A percentile compares a stretch with the other conserved stretches of the same genome.
phyloP scores from a whole-genome alignment of 2,113 vertebrate genomes.

The Petaurus breviceps region DNA sequence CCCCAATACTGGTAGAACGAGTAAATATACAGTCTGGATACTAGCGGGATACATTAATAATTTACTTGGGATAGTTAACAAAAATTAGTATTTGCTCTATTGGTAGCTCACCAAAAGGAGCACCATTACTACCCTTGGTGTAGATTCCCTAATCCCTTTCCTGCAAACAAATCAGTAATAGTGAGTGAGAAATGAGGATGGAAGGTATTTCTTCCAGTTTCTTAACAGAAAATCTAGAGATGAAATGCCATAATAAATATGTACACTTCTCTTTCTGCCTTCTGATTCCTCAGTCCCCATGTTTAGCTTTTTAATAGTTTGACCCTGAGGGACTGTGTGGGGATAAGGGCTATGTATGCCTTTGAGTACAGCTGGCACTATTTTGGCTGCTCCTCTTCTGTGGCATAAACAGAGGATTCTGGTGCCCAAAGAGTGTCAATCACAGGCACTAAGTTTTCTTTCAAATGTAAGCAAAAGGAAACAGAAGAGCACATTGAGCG shows the following conservation, averaged over 20 bases:
- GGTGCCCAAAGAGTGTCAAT: slow-evolving; percentile 52
- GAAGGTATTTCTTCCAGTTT: fast-evolving
- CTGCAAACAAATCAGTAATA: neutral
- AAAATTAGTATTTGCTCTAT: slow-evolving; percentile 67
- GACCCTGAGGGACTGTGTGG: fast-evolving
- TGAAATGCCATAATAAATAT: neutral
- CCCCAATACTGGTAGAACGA: neutral
- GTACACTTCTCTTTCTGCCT: neutral
- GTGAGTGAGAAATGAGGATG: neutral
- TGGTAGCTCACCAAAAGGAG: slow-evolving; percentile 37
- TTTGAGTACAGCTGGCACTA: neutral
- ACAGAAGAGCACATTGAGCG: slow-evolving; percentile 65
- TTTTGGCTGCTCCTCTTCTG: neutral
- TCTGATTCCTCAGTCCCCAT: neutral
- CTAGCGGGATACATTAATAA: slow-evolving; percentile 51
- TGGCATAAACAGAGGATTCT: slow-evolving; percentile 47
- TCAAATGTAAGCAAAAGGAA: slow-evolving; percentile 73
- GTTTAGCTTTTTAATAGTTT: neutral
- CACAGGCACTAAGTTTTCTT: slow-evolving; percentile 65
- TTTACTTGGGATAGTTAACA: slow-evolving; percentile 67
- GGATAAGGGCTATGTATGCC: neutral
- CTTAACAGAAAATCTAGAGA: neutral
- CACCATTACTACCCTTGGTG: neutral
- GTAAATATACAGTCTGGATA: neutral
- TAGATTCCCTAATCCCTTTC: neutral